Evolutionary conservation across 2,113 vertebrate species (phyloP), one percentile per base, ranked within the genome.

Genomic region (Puntigrus tetrazona): DNA sequence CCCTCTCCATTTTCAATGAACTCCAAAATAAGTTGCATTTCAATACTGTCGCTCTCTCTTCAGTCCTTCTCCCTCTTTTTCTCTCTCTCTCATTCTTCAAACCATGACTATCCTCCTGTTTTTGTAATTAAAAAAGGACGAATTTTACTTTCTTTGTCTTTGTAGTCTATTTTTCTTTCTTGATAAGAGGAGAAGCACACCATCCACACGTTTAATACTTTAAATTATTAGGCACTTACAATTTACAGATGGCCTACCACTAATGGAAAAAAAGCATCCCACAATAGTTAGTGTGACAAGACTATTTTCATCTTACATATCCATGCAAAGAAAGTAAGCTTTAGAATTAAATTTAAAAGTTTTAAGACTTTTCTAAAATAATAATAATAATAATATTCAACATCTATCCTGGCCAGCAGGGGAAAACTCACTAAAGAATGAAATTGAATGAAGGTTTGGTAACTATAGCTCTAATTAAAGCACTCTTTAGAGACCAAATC

Each of bases 381-480:
- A n/a, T n/a, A n/a, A 11, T 36, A 36, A 70, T n/a, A 36, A 67
- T 14, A 20, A 20, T 2, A 55, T 2, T 22, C 16, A 36, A 70
- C 67, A 70, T 70, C 61, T 50, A 20, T 16, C 13, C 72, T 25
- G 8, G 14, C 6, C 22, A 57, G 29, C 34, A 20, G 41, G 16
- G 72, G 16, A 47, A 29, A 73, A 6, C n/a, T 45, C n/a, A 70
- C 43, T 70, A 59, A 78, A 83, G n/a, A 31, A 6, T 34, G 22
- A 14, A 18, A 43, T 43, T 78, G 72, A 73, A 75, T 36, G 1
- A n/a, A 72, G 36, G 45, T 81, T 87, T 78, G 38, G 29, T 52
- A 67, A 50, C 29, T n/a, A 67, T 43, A n/a, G 34, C 36, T 43
- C 57, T 80, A 87, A 83, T 76, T 83, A 85, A 65, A 88, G 67